A percentile compares a stretch with the other conserved stretches of the same genome.
Evolutionary conservation across 2,888 invertebrate genomes (phyloP).

Genomic region (Patella caerulea): DNA sequence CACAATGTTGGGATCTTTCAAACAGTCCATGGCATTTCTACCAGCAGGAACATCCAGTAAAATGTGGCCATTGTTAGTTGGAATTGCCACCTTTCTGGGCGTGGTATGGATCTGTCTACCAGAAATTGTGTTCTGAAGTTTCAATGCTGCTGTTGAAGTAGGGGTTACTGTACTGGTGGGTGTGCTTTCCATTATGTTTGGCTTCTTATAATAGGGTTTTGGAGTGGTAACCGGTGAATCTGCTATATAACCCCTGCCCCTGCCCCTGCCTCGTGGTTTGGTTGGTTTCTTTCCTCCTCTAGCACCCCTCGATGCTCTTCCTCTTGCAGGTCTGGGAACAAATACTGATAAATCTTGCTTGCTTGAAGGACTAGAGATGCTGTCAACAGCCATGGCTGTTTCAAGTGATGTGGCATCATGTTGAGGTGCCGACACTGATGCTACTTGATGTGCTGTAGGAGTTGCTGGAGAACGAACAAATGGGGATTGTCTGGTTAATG

Average conservation of each 20-base stretch:
- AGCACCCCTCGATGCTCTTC: not conserved
- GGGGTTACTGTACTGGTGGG: not conserved
- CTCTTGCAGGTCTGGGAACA: not conserved
- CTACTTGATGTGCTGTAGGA: not conserved
- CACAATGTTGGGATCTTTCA: not conserved
- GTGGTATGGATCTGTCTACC: not conserved
- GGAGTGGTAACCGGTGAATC: not conserved
- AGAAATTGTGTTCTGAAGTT: not conserved
- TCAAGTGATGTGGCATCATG: not conserved
- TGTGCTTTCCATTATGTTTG: not conserved
- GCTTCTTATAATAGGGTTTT: not conserved
- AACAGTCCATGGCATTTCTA: not conserved
- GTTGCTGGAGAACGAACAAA: not conserved
- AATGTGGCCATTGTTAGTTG: constrained; percentile 1
- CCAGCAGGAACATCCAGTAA: not conserved
- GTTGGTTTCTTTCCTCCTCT: not conserved
- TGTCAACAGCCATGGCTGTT: constrained; percentile 4
- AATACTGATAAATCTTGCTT: not conserved
- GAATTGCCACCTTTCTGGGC: not conserved
- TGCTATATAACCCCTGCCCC: not conserved
- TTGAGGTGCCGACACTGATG: not conserved
- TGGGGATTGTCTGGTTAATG: not conserved
- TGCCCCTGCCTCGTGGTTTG: not conserved
- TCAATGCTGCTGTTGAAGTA: not conserved
- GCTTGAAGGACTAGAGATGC: not conserved